Evolutionary conservation across 2,797 vertebrate species (phyloP).

Genomic region (Channa striata): DNA sequence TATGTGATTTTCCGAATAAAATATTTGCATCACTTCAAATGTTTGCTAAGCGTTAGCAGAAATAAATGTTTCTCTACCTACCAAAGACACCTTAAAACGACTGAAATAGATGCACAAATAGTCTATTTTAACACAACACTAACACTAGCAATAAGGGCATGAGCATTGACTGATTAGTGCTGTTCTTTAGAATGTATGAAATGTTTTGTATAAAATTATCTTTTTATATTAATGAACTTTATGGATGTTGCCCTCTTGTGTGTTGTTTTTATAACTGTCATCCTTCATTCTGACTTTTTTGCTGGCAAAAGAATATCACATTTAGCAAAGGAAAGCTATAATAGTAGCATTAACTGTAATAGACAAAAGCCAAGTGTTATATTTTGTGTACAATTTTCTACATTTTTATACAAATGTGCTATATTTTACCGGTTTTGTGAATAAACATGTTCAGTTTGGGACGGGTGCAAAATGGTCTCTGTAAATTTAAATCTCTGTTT

Average conservation of each 20-base stretch:
- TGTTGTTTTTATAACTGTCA: slow-evolving; percentile 81
- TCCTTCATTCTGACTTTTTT: slow-evolving; percentile 85
- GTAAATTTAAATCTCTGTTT: slow-evolving; percentile 38
- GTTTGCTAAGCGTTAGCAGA: slow-evolving; percentile 45
- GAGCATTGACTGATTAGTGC: slow-evolving; percentile 78
- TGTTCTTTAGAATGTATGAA: slow-evolving; percentile 84
- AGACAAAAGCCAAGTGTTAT: slow-evolving; percentile 87
- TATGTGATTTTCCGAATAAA: slow-evolving; percentile 28
- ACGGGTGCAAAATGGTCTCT: slow-evolving; percentile 68
- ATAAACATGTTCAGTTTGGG: slow-evolving; percentile 86
- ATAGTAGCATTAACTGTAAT: slow-evolving; percentile 85
- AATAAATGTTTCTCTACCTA: slow-evolving; percentile 62
- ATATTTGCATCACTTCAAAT: slow-evolving; percentile 43
- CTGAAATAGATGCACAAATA: slow-evolving; percentile 74
- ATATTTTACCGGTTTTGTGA: slow-evolving; percentile 89
- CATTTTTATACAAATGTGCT: slow-evolving; percentile 90
- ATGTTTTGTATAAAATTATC: slow-evolving; percentile 80
- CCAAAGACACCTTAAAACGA: slow-evolving; percentile 85
- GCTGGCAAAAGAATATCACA: slow-evolving; percentile 89
- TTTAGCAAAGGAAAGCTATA: slow-evolving; percentile 82
- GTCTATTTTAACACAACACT: slow-evolving; percentile 74
- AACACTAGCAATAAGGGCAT: slow-evolving; percentile 73
- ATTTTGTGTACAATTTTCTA: slow-evolving; percentile 90
- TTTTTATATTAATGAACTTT: slow-evolving; percentile 79
- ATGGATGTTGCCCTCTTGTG: slow-evolving; percentile 75